Evolutionary conservation across 1,140 invertebrate genomes (phyloP).

Genomic region (Stenopsyche tienmushanensis): DNA sequence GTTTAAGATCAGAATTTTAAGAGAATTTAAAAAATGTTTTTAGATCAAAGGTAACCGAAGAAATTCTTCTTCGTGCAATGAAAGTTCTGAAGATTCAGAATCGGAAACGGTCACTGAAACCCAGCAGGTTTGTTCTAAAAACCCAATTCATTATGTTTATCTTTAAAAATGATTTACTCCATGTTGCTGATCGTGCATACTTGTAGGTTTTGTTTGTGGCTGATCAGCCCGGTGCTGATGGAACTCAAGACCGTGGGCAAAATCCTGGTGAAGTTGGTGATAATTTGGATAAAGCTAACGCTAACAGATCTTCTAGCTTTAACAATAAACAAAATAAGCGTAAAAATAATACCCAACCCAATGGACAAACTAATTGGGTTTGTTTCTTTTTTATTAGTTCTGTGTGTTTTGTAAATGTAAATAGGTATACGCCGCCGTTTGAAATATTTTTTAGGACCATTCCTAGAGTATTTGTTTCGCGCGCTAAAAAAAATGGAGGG

Average conservation of each 20-base stretch:
- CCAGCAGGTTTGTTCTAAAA: slow-evolving; percentile 40
- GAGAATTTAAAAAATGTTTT: no score
- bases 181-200: neutral
- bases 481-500: no score
- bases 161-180: neutral
- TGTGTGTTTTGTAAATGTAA: neutral
- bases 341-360: slow-evolving; percentile 2
- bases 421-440: neutral
- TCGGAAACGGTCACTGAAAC: slow-evolving; percentile 55
- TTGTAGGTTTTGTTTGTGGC: slow-evolving; percentile 53
- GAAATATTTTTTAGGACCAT: no score
- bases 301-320: neutral
- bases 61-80: slow-evolving; percentile 43
- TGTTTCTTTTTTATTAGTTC: neutral
- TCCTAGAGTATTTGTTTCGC: no score
- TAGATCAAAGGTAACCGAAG: slow-evolving; percentile 52
- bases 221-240: slow-evolving; percentile 42
- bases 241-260: neutral
- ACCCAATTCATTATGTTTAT: slow-evolving; percentile 38
- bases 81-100: slow-evolving; percentile 56
- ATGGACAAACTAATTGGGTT: slow-evolving; percentile 9
- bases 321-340: slow-evolving; percentile 5
- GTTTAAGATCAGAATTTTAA: no score
- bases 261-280: neutral
- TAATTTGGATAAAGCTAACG: slow-evolving; percentile 8